Base-by-base conservation (phyloP, 2,888 invertebrate genomes). In the Xanthia togata region DNA sequence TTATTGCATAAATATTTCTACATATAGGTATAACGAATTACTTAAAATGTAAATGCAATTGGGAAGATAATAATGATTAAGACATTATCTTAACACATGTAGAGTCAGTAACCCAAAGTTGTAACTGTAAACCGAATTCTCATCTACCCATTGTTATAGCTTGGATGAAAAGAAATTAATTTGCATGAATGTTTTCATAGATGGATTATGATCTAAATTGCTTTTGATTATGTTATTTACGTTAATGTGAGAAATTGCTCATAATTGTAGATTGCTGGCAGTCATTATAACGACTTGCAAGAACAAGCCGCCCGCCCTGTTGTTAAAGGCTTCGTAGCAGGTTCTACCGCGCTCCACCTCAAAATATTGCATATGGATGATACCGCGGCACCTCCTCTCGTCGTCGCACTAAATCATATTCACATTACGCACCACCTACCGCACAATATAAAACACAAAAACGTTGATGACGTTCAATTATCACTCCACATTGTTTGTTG, bases 381-480 rank as follows among this genome's bases (percentile, higher is more conserved):
- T 23, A 71, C 11, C 31, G 44, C 53, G 53, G 70, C 79, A 23
- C 9, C n/a, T 41, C 67, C 62, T 50, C 64, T 53, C 68, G 47
- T 59, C 76, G 79, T 71, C 73, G 77, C 79, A 86, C 85, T 86
- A 84, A 87, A 87, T 88, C 87, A 85, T 89, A 87, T 88, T 83
- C 84, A 85, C 86, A 88, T 86, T 82, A 86, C 70, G 83, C 75
- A 60, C 78, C 86, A 89, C 88, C 90, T 91, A 91, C 89, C 89
- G 91, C 91, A 89, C 86, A 86, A 81, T 84, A 83, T 81, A 72
- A 77, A 82, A 75, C 75, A 86, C 88, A 91, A 92, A 91, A 90
- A 90, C 84, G 83, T 82, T 88, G 84, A 89, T 89, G 88, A 90
- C 87, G 90, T 89, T 90, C 92, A 93, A 93, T 93, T 93, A 93